phyloP scores from a whole-genome alignment of 2,113 vertebrate species.

The Marmota flaviventris region DNA sequence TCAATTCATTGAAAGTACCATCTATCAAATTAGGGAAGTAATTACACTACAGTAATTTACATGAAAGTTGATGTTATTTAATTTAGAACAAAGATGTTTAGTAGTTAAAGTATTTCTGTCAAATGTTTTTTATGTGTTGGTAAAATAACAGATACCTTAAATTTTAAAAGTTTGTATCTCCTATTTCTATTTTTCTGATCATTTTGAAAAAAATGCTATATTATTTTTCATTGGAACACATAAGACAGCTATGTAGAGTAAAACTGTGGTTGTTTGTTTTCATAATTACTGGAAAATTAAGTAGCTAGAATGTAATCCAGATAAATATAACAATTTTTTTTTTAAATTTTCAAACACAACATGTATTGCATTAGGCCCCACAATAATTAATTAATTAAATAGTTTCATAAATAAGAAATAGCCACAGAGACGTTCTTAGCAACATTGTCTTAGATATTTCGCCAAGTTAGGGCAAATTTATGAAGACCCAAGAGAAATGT shows the following conservation, averaged over 20 bases:
- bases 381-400: conserved; percentile 12
- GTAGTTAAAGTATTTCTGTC: conserved; percentile 1
- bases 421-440: not conserved
- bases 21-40: not conserved
- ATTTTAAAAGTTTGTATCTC: not conserved
- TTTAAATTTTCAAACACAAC: conserved; percentile 41
- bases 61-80: not conserved
- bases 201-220: not conserved
- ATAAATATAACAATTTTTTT: not conserved
- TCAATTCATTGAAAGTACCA: not conserved
- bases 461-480: not conserved
- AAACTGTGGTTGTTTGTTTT: not conserved
- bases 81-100: not conserved
- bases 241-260: not conserved
- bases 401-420: conserved; percentile 26
- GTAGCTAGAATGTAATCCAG: not conserved
- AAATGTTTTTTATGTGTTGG: not conserved
- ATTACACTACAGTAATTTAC: not conserved
- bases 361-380: not conserved
- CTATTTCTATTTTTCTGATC: not conserved
- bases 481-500: not conserved
- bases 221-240: conserved; percentile 1
- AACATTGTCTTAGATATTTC: not conserved
- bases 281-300: conserved; percentile 10
- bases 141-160: not conserved